Percentiles rank a stretch among this genome's conserved stretches.
phyloP scores from a whole-genome alignment of 2,797 vertebrate species.

The Tiaroga cobitis region DNA sequence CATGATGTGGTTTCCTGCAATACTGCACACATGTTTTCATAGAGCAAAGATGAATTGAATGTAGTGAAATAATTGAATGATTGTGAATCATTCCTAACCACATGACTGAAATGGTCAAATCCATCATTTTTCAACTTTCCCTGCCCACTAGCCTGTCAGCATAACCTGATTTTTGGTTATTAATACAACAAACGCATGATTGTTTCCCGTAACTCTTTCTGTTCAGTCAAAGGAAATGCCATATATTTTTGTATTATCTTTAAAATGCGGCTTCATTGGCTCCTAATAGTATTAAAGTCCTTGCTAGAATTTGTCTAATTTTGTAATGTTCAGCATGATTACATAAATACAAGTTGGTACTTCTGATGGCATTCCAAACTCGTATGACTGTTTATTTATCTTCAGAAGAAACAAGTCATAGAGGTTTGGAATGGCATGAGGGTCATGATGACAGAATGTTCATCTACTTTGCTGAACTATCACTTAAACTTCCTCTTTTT shows the following conservation, averaged over 20 bases:
- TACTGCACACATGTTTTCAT: neutral
- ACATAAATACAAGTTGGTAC: neutral
- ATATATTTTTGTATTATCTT: slow-evolving; percentile 50
- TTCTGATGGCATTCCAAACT: neutral
- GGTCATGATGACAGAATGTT: neutral
- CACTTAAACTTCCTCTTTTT: neutral
- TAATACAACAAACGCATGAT: slow-evolving; percentile 42
- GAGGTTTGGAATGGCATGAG: neutral
- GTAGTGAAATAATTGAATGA: slow-evolving; percentile 6
- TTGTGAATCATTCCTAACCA: slow-evolving; percentile 13
- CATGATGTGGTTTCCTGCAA: neutral
- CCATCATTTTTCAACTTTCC: slow-evolving; percentile 31
- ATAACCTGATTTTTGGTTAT: slow-evolving; percentile 46
- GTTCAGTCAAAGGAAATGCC: slow-evolving; percentile 44
- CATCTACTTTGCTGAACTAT: neutral
- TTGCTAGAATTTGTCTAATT: slow-evolving; percentile 50
- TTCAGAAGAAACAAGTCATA: neutral
- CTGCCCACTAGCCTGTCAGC: slow-evolving; percentile 36
- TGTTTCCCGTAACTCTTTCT: slow-evolving; percentile 37
- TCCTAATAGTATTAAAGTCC: slow-evolving; percentile 30
- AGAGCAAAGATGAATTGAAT: neutral
- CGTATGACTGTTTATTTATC: neutral
- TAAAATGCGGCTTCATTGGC: slow-evolving; percentile 55
- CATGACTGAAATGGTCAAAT: slow-evolving; percentile 18
- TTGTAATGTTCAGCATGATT: slow-evolving; percentile 41